These are phyloP conservation scores for Hirtodrosophila cameraria DNA, from an alignment of 2,888 invertebrate species.

Conservation along the genomic window DNA sequence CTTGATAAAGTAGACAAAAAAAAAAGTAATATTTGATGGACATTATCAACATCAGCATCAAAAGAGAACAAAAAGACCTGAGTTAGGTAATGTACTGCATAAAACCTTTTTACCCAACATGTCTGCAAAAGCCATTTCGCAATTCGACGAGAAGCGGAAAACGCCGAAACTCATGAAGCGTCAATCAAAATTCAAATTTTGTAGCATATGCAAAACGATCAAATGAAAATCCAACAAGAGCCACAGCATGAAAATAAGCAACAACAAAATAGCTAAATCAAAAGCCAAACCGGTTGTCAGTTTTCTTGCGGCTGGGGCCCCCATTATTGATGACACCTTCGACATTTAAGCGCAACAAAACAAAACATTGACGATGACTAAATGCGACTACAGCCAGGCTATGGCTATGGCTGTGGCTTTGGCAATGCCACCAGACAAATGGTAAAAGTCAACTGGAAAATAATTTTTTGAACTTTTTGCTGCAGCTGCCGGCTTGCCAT, in stretches of 20 bases:
- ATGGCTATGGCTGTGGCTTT: constrained; percentile 23
- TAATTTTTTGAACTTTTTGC: constrained; percentile 56
- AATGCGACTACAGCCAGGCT: constrained; percentile 51
- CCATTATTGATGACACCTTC: constrained; percentile 76
- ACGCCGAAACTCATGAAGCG: constrained; percentile 45
- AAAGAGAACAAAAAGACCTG: constrained; percentile 49
- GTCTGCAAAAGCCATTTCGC: constrained; percentile 52
- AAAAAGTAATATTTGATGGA: constrained; percentile 8
- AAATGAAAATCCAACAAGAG: constrained; percentile 47
- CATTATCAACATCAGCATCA: constrained; percentile 14
- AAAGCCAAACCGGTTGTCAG: constrained; percentile 48
- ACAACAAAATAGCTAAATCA: constrained; percentile 34
- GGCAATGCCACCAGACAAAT: constrained; percentile 45
- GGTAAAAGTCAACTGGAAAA: constrained; percentile 73
- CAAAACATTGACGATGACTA: constrained; percentile 54
- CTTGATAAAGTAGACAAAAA: constrained; percentile 19
- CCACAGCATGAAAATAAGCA: constrained; percentile 26
- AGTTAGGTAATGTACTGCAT: constrained; percentile 37
- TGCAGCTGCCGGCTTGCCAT: constrained; percentile 63
- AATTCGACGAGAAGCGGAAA: constrained; percentile 50
- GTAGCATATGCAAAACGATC: constrained; percentile 53
- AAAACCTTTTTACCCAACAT: constrained; percentile 27
- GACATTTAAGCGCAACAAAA: constrained; percentile 64
- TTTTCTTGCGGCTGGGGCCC: constrained; percentile 3
- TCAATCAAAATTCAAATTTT: constrained; percentile 72